Evolutionary conservation across 2,888 invertebrate genomes (phyloP).

Genomic region (Drosophila anomalata): DNA sequence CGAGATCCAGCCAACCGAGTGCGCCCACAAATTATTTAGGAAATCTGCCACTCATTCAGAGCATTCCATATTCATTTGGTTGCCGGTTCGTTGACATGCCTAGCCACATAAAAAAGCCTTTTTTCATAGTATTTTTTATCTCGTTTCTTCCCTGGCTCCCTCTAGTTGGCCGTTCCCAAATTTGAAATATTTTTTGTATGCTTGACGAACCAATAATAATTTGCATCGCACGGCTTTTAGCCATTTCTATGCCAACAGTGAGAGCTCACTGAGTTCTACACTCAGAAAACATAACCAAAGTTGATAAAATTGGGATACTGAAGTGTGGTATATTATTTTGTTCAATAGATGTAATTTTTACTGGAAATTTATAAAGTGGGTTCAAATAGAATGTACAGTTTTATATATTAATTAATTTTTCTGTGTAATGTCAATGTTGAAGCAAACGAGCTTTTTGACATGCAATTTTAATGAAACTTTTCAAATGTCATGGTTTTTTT

Average conservation of each 20-base stretch:
- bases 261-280: background rate
- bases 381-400: background rate
- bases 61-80: slow-evolving; percentile 75
- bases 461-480: slow-evolving; percentile 57
- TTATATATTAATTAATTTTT: background rate
- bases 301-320: too few species aligned
- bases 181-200: slow-evolving; percentile 45
- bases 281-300: background rate
- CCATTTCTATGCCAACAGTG: slow-evolving; percentile 57
- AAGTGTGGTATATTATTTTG: too few species aligned
- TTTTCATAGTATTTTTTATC: slow-evolving; percentile 39
- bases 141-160: background rate
- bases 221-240: slow-evolving; percentile 65
- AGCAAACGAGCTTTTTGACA: slow-evolving; percentile 18
- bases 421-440: slow-evolving; percentile 23
- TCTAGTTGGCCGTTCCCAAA: slow-evolving; percentile 33
- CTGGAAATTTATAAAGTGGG: background rate
- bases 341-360: too few species aligned
- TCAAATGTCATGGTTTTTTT: slow-evolving; percentile 10
- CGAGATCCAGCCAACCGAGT: slow-evolving; percentile 30
- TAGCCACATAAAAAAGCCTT: slow-evolving; percentile 42
- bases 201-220: slow-evolving; percentile 75
- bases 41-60: slow-evolving; percentile 47
- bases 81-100: slow-evolving; percentile 71
- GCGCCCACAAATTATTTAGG: slow-evolving; percentile 73